Conservation (phyloP, 1,140 invertebrate genomes). For the Pantala flavescens region DNA sequence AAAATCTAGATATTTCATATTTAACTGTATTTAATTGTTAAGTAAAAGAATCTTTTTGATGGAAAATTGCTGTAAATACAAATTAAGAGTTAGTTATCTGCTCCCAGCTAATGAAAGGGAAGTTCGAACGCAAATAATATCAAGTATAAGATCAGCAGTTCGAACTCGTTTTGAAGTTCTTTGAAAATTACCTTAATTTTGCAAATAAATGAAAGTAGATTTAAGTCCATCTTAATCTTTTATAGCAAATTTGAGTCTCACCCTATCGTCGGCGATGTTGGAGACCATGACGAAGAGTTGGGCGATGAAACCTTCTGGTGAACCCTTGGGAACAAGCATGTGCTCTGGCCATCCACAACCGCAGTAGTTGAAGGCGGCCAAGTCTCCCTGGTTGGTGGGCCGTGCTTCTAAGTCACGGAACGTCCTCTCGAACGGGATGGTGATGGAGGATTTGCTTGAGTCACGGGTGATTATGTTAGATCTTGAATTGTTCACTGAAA, state of each 20-base stretch:
- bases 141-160: too few species aligned
- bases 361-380: slow-evolving; percentile 61
- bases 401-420: slow-evolving; percentile 45
- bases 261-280: slow-evolving; percentile 55
- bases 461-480: slow-evolving; percentile 42
- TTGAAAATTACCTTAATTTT: too few species aligned
- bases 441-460: slow-evolving; percentile 49
- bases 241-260: slow-evolving; percentile 15
- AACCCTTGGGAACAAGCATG: slow-evolving; percentile 68
- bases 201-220: too few species aligned
- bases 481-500: slow-evolving; percentile 32
- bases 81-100: too few species aligned
- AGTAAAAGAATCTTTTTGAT: too few species aligned
- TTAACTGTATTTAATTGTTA: too few species aligned
- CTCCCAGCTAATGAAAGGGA: too few species aligned
- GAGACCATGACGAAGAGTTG: slow-evolving; percentile 74
- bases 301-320: slow-evolving; percentile 49
- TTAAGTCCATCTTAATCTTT: too few species aligned
- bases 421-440: slow-evolving; percentile 51
- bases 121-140: too few species aligned
- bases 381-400: slow-evolving; percentile 27
- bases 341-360: slow-evolving; percentile 83
- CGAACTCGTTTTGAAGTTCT: too few species aligned
- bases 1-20: too few species aligned
- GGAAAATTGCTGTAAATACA: too few species aligned